Percentiles rank a stretch among this genome's conserved stretches.
phyloP scores from a whole-genome alignment of 2,113 vertebrate species.

The Myotis yumanensis region DNA sequence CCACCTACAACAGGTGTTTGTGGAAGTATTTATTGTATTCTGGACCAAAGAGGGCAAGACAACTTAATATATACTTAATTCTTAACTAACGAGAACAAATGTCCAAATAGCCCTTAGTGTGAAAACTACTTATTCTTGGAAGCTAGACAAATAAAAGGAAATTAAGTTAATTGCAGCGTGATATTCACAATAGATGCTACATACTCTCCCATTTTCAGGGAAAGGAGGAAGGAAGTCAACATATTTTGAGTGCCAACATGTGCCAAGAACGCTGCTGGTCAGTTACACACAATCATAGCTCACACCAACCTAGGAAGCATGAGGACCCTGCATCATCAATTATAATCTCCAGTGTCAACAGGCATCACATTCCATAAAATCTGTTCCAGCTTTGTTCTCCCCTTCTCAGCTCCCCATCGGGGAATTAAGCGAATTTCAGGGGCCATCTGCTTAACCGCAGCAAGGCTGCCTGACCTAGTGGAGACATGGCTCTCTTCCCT shows the following conservation, averaged over 20 bases:
- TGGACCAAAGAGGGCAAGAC: background rate
- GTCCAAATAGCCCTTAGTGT: background rate
- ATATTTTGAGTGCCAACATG: background rate
- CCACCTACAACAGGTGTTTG: background rate
- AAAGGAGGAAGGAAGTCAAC: background rate
- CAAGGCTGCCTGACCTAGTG: background rate
- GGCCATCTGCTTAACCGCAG: background rate
- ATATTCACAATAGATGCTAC: background rate
- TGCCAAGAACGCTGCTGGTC: background rate
- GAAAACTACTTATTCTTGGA: slow-evolving; percentile 14
- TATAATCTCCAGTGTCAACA: background rate
- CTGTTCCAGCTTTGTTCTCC: background rate
- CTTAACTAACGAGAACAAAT: slow-evolving; percentile 33
- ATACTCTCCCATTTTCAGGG: background rate
- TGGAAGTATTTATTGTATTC: slow-evolving; percentile 25
- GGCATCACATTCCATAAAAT: background rate
- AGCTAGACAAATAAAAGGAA: slow-evolving; percentile 49
- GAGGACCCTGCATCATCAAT: too few species aligned
- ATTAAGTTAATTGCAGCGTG: slow-evolving; percentile 22
- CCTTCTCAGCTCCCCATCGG: background rate
- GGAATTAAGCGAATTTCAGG: background rate
- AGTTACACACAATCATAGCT: background rate
- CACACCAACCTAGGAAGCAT: background rate
- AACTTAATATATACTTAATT: background rate
- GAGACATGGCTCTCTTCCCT: background rate